These are phyloP conservation scores for Drosophila pallidifrons DNA, from an alignment of 1,140 invertebrate genomes.

Conservation along the genomic window DNA sequence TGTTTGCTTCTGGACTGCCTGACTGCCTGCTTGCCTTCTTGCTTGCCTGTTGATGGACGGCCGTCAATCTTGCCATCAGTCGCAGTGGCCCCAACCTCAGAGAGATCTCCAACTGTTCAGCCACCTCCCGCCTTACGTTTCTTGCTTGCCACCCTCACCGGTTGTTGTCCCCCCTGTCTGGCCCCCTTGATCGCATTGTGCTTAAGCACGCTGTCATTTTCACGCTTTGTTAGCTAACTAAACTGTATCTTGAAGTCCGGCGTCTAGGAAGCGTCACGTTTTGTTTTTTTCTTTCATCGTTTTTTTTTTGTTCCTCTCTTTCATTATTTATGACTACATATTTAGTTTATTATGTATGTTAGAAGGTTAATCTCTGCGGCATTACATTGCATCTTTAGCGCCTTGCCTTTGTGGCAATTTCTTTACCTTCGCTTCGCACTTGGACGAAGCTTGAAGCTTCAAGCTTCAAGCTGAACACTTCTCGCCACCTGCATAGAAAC, in stretches of 20 bases:
- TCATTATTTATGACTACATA: slow-evolving; percentile 59
- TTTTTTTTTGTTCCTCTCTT: slow-evolving; percentile 19
- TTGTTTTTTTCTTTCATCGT: slow-evolving; percentile 3
- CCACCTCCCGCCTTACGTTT: background rate
- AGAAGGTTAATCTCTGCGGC: slow-evolving; percentile 78
- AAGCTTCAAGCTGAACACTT: slow-evolving; percentile 5
- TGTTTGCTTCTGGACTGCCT: slow-evolving; percentile 47
- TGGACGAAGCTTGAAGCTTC: slow-evolving; percentile 23
- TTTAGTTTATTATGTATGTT: slow-evolving; percentile 74
- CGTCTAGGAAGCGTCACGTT: slow-evolving; percentile 56
- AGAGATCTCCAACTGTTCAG: background rate
- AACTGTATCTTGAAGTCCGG: slow-evolving; percentile 61
- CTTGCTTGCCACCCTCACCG: background rate
- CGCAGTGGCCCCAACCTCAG: slow-evolving; percentile 28
- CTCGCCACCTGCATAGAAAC: slow-evolving; percentile 7
- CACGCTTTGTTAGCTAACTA: slow-evolving; percentile 81
- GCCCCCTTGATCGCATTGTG: slow-evolving; percentile 37
- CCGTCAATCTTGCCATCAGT: slow-evolving; percentile 49
- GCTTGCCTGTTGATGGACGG: slow-evolving; percentile 45
- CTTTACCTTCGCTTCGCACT: slow-evolving; percentile 38
- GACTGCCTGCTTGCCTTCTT: slow-evolving; percentile 18
- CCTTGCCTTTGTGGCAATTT: slow-evolving; percentile 55
- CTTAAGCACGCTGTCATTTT: slow-evolving; percentile 69
- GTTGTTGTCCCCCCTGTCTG: too few relatives aligned
- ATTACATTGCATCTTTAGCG: slow-evolving; percentile 71